Conservation (phyloP, 2,888 invertebrate genomes). For the Aplocera efformata region DNA sequence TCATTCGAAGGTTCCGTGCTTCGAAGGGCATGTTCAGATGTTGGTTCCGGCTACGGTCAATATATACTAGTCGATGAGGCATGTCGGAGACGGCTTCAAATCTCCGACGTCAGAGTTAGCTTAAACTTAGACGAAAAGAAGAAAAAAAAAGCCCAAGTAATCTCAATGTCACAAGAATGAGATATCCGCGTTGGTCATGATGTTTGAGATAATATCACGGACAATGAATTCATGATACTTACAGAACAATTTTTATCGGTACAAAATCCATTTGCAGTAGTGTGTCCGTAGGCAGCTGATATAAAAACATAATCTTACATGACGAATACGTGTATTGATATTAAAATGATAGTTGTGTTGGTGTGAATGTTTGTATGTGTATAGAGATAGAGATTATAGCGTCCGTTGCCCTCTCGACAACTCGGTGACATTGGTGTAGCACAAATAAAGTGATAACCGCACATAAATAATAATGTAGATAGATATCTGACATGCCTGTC, state of each 20-base stretch:
- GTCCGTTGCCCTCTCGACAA: conserved; percentile 75
- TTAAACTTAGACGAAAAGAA: too few species aligned
- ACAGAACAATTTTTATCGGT: conserved; percentile 46
- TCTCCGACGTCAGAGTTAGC: too few species aligned
- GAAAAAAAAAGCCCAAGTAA: neutral
- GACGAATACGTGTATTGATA: conserved; percentile 40
- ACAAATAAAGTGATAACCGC: conserved; percentile 72
- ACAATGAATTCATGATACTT: conserved; percentile 66
- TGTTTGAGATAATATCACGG: conserved; percentile 52
- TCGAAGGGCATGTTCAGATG: too few species aligned
- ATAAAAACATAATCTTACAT: conserved; percentile 42
- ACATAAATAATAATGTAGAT: conserved; percentile 59
- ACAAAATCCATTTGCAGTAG: conserved; percentile 48
- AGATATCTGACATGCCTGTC: conserved; percentile 39
- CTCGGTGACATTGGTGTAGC: conserved; percentile 77
- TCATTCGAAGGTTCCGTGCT: too few species aligned
- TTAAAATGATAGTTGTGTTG: conserved; percentile 40
- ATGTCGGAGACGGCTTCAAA: too few species aligned
- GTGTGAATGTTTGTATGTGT: conserved; percentile 44
- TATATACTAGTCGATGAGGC: too few species aligned
- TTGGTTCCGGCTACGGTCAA: too few species aligned
- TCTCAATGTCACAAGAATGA: too few species aligned
- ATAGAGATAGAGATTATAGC: conserved; percentile 67
- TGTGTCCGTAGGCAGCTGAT: conserved; percentile 38
- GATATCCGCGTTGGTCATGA: conserved; percentile 11